Percentiles rank a stretch among this genome's conserved stretches.
Evolutionary conservation across 2,113 vertebrate species (phyloP).

Genomic region (Delphinapterus leucas): DNA sequence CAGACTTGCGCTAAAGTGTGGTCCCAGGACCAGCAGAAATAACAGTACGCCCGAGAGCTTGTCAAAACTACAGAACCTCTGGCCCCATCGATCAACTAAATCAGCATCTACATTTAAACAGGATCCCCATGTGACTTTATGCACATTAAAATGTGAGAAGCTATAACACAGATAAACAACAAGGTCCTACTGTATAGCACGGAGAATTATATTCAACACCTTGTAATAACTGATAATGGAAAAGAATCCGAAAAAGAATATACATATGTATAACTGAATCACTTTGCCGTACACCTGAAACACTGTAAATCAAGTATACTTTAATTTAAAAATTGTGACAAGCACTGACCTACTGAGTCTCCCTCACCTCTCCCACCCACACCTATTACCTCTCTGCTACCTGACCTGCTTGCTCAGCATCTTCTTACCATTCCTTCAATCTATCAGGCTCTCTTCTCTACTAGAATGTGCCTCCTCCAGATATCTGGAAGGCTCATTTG

Average conservation of each 20-base stretch:
- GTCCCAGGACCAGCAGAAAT: neutral
- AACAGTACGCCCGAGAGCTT: neutral
- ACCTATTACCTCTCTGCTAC: neutral
- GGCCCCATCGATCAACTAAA: neutral
- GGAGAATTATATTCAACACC: neutral
- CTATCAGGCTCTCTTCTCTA: neutral
- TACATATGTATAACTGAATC: neutral
- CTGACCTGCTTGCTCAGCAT: neutral
- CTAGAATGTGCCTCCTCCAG: neutral
- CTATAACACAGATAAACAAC: neutral
- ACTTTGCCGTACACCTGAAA: neutral
- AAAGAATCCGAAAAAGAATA: neutral
- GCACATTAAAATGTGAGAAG: neutral
- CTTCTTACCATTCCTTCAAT: neutral
- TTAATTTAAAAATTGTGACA: neutral
- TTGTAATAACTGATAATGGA: neutral
- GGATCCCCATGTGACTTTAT: neutral
- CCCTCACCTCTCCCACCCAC: neutral
- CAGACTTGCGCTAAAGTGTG: neutral
- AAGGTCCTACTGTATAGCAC: neutral
- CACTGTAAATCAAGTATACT: neutral
- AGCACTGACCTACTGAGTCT: neutral
- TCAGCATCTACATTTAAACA: neutral
- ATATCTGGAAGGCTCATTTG: neutral
- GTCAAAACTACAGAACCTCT: neutral